Conservation (phyloP, 2,113 vertebrate species). For the Catharus fuscescens region DNA sequence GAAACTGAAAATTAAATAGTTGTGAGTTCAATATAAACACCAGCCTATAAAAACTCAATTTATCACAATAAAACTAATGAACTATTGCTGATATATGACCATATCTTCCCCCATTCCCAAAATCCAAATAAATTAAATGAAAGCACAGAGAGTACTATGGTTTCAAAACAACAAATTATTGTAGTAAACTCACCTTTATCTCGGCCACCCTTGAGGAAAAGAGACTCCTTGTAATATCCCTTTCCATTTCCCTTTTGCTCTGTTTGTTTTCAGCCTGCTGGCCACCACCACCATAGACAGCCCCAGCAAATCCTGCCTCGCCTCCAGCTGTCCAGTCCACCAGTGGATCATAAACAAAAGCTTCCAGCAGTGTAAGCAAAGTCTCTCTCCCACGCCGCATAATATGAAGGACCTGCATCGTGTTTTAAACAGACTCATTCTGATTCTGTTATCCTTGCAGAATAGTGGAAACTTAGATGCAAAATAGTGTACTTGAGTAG, state of each 20-base stretch:
- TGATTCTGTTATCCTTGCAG: neutral
- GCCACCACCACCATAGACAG: conserved; percentile 95
- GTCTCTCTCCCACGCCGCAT: conserved; percentile 97
- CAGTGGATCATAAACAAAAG: conserved; percentile 96
- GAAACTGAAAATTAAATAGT: neutral
- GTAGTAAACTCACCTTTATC: conserved; percentile 86
- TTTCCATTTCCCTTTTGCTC: conserved; percentile 97
- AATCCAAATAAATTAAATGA: neutral
- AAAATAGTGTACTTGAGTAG: neutral
- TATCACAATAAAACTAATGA: neutral
- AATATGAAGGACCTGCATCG: conserved; percentile 90
- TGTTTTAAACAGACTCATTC: neutral
- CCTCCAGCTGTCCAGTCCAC: conserved; percentile 99
- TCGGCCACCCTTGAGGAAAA: conserved; percentile 97
- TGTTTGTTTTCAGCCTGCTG: conserved; percentile 97
- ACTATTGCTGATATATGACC: neutral
- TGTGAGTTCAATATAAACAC: neutral
- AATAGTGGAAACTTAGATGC: neutral
- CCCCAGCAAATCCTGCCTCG: conserved; percentile 95
- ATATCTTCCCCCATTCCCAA: neutral
- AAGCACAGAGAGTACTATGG: neutral
- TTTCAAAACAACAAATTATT: neutral
- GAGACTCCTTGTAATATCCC: conserved; percentile 96
- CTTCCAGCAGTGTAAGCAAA: conserved; percentile 91
- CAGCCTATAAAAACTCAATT: neutral